Conservation (phyloP, 2,797 vertebrate genomes). For the Lemur catta region DNA sequence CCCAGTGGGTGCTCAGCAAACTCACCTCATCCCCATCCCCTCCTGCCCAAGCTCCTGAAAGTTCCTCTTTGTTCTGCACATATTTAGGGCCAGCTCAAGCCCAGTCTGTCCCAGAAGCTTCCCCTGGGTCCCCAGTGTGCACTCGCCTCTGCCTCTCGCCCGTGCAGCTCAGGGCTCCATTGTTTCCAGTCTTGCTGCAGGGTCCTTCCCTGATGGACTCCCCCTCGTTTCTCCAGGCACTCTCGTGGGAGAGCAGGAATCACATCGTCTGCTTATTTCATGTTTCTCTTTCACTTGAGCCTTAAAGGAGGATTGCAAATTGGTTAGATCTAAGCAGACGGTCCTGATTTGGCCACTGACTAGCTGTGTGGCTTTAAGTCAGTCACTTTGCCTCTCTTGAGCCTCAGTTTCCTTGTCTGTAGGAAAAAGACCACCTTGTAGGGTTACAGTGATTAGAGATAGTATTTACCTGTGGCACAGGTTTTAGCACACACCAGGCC, state of each 20-base stretch:
- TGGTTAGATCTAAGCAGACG: neutral
- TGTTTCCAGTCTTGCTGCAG: fast-evolving
- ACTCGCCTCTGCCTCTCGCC: fast-evolving
- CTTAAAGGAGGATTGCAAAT: neutral
- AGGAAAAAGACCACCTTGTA: neutral
- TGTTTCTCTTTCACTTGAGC: neutral
- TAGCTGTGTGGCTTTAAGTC: neutral
- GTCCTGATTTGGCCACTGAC: neutral
- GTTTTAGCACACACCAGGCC: neutral
- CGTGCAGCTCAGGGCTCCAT: neutral
- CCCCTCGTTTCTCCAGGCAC: fast-evolving
- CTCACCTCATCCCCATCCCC: fast-evolving
- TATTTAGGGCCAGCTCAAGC: neutral
- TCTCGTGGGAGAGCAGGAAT: neutral
- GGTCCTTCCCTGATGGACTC: neutral
- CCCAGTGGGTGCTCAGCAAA: neutral
- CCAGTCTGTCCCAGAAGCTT: neutral
- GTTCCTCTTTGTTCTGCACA: neutral
- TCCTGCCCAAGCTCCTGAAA: neutral
- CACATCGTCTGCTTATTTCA: neutral
- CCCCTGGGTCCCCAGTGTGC: fast-evolving
- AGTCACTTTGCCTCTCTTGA: neutral
- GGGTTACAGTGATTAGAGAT: neutral
- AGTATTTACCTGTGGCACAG: neutral
- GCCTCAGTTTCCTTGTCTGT: neutral